Evolutionary conservation across 2,113 vertebrate species (phyloP).

Genomic region (Oryzias melastigma): DNA sequence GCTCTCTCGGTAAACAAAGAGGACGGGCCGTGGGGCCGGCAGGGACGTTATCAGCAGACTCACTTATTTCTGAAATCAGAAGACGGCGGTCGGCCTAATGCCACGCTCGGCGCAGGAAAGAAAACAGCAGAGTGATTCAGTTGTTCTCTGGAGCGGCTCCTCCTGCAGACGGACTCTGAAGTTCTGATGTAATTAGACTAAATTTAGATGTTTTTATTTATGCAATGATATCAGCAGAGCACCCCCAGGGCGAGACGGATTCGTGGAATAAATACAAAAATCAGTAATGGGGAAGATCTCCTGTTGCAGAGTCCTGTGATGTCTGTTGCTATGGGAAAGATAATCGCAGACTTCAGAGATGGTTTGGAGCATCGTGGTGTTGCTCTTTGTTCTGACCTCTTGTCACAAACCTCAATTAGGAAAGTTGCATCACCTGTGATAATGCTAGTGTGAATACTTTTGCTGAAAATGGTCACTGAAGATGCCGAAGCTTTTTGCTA

Average conservation of each 20-base stretch:
- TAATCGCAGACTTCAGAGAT: constrained; percentile 35
- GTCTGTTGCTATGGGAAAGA: constrained; percentile 28
- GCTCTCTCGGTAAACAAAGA: constrained; percentile 25
- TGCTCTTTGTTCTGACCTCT: constrained; percentile 19
- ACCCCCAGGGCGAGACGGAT: background rate
- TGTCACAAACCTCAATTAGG: constrained; percentile 41
- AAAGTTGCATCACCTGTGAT: too few species aligned
- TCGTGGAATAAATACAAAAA: background rate
- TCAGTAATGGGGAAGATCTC: background rate
- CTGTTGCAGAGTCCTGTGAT: background rate
- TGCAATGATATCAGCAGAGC: background rate
- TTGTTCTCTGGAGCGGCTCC: constrained; percentile 29
- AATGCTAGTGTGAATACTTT: too few species aligned
- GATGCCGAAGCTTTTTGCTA: too few species aligned
- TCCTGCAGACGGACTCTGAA: constrained; percentile 9
- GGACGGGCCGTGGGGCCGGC: constrained; percentile 14
- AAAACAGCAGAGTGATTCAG: constrained; percentile 24
- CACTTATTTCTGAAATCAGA: constrained; percentile 35
- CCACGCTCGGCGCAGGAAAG: constrained; percentile 53
- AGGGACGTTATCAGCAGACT: constrained; percentile 35
- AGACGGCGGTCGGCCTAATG: constrained; percentile 37
- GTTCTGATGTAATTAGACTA: constrained; percentile 16
- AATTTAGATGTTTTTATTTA: constrained; percentile 25
- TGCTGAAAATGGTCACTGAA: too few species aligned
- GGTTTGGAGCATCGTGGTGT: constrained; percentile 31